Evolutionary conservation across 2,888 invertebrate genomes (phyloP).

Genomic region (Acleris sparsana): DNA sequence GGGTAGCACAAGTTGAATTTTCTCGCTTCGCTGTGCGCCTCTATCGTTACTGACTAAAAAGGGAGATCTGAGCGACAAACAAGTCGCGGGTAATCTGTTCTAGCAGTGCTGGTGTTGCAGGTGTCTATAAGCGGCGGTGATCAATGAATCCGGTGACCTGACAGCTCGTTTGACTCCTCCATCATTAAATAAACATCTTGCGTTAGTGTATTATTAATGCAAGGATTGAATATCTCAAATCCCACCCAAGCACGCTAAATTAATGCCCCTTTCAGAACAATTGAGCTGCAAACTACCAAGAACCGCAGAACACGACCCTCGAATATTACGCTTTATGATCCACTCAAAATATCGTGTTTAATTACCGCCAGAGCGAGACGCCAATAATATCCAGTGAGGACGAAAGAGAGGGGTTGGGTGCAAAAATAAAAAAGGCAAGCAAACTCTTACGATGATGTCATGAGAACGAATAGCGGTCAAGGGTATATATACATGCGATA

Average conservation of each 20-base stretch:
- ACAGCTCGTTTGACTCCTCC: too few relatives aligned
- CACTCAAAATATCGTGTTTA: conserved; percentile 35
- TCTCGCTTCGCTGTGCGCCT: too few relatives aligned
- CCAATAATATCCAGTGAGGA: conserved; percentile 25
- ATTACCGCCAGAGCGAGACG: conserved; percentile 43
- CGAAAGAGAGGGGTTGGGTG: conserved; percentile 54
- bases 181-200: too few relatives aligned
- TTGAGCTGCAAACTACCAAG: conserved; percentile 7
- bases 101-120: too few relatives aligned
- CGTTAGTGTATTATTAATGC: too few relatives aligned
- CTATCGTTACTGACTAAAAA: too few relatives aligned
- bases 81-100: too few relatives aligned
- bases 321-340: conserved; percentile 24
- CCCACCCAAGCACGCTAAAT: neutral
- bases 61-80: too few relatives aligned
- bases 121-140: too few relatives aligned
- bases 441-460: conserved; percentile 69
- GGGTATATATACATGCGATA: conserved; percentile 56
- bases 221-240: too few relatives aligned
- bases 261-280: neutral
- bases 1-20: too few relatives aligned
- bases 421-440: conserved; percentile 68
- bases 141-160: too few relatives aligned
- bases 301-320: conserved; percentile 24
- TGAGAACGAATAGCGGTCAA: conserved; percentile 76